Conservation (phyloP, 1,140 invertebrate genomes). For the Dermatophagoides farinae region DNA sequence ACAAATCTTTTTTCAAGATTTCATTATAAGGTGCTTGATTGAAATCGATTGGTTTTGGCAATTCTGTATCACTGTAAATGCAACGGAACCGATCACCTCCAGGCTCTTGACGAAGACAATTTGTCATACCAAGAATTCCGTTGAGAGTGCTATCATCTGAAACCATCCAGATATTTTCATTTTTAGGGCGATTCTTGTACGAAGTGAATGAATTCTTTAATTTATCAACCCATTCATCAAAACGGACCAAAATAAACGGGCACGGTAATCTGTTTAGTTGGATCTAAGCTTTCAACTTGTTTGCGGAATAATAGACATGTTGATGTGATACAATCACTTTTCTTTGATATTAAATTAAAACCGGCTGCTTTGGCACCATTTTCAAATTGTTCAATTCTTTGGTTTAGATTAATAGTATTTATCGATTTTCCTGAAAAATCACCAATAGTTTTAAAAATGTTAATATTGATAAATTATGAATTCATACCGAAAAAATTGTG, state of each 20-base stretch:
- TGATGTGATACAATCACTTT: slow-evolving; percentile 5
- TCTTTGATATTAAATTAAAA: slow-evolving; percentile 6
- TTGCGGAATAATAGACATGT: slow-evolving; percentile 7
- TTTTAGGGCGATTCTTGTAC: slow-evolving; percentile 2
- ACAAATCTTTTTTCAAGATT: slow-evolving; percentile 25
- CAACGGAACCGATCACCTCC: slow-evolving; percentile 48
- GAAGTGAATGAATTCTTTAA: slow-evolving; percentile 16
- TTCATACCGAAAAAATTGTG: background rate
- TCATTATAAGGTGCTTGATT: slow-evolving; percentile 5
- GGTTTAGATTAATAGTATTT: background rate
- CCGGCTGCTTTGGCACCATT: background rate
- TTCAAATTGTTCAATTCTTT: slow-evolving; percentile 4
- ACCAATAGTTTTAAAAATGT: background rate
- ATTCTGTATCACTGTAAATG: slow-evolving; percentile 9
- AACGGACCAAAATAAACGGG: slow-evolving; percentile 13
- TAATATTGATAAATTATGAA: background rate
- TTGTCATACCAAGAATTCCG: slow-evolving; percentile 65
- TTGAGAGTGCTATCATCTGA: slow-evolving; percentile 24
- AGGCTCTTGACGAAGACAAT: slow-evolving; percentile 62
- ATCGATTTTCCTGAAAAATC: background rate
- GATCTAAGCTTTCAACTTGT: background rate
- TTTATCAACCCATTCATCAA: slow-evolving; percentile 17
- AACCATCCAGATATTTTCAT: slow-evolving; percentile 20
- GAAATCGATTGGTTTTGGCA: slow-evolving; percentile 4
- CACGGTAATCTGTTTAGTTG: slow-evolving; percentile 25